phyloP scores from a whole-genome alignment of 1,140 invertebrate species.

The Linepithema humile region DNA sequence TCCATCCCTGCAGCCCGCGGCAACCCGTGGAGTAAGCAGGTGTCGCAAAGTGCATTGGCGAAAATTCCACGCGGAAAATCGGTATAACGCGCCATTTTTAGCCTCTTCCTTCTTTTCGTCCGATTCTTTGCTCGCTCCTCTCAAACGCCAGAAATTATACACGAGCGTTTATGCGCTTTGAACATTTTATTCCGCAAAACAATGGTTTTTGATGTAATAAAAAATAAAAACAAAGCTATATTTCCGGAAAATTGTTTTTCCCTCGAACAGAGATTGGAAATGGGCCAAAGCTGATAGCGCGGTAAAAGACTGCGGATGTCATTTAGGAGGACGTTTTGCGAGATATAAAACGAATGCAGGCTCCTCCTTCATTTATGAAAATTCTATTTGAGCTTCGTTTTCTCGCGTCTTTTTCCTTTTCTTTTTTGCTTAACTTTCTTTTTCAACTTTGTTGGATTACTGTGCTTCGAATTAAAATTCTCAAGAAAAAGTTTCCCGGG shows the following conservation, averaged over 20 bases:
- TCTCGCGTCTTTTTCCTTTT: not conserved
- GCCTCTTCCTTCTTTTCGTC: not conserved
- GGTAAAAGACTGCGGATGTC: conserved; percentile 19
- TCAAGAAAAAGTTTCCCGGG: not conserved
- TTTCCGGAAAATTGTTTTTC: conserved; percentile 47
- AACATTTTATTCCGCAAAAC: conserved; percentile 9
- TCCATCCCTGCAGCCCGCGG: not conserved
- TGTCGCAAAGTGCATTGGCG: conserved; percentile 40
- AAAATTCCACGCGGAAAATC: conserved; percentile 60
- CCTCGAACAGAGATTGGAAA: conserved; percentile 1
- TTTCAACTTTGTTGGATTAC: not conserved
- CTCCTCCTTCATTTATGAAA: conserved; percentile 10
- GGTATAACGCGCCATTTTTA: not conserved
- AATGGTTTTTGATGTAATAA: not conserved
- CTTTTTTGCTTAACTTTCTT: not conserved
- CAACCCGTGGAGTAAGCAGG: conserved; percentile 53
- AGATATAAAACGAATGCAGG: conserved; percentile 13
- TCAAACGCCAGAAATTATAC: not conserved
- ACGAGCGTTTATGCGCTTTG: not conserved
- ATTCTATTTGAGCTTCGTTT: not conserved
- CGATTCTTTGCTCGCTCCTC: not conserved
- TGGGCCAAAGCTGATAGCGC: conserved; percentile 6
- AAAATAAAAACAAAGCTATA: not conserved
- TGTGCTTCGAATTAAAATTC: conserved; percentile 10
- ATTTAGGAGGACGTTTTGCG: conserved; percentile 31